Evolutionary conservation across 2,113 vertebrate genomes (phyloP).

Genomic region (Channa maculata): DNA sequence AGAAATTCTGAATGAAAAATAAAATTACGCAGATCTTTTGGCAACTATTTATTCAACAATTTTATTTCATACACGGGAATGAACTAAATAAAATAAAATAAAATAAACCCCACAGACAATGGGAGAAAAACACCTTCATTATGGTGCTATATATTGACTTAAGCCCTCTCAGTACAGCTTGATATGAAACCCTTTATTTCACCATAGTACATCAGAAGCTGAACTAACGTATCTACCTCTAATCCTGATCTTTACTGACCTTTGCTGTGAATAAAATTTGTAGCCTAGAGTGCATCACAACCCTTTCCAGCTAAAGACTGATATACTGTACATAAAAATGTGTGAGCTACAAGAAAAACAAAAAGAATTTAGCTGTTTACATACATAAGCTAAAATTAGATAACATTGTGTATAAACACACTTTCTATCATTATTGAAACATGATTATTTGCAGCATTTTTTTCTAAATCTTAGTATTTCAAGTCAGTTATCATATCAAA

Average conservation of each 20-base stretch:
- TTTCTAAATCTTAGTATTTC: constrained; percentile 55
- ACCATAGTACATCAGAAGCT: constrained; percentile 66
- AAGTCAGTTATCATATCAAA: constrained; percentile 49
- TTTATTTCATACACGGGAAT: constrained; percentile 81
- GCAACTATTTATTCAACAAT: constrained; percentile 82
- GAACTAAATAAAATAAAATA: constrained; percentile 77
- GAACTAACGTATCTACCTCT: constrained; percentile 50
- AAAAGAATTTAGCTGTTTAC: constrained; percentile 45
- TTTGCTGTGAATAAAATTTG: constrained; percentile 51
- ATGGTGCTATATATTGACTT: constrained; percentile 53
- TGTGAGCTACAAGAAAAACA: constrained; percentile 44
- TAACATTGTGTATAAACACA: constrained; percentile 44
- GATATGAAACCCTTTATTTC: constrained; percentile 61
- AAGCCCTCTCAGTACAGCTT: constrained; percentile 64
- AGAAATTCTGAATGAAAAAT: constrained; percentile 30
- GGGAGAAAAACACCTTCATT: constrained; percentile 61
- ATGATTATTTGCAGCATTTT: constrained; percentile 67
- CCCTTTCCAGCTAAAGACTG: constrained; percentile 45
- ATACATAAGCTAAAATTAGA: constrained; percentile 42
- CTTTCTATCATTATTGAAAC: constrained; percentile 18
- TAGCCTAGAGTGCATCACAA: constrained; percentile 39
- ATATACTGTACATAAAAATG: constrained; percentile 49
- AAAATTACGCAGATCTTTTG: constrained; percentile 63
- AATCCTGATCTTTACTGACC: constrained; percentile 46
- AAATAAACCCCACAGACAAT: constrained; percentile 73